Evolutionary conservation across 2,113 vertebrate genomes (phyloP), one percentile per base, ranked within the genome.

Genomic region (Neopipo cinnamomea): DNA sequence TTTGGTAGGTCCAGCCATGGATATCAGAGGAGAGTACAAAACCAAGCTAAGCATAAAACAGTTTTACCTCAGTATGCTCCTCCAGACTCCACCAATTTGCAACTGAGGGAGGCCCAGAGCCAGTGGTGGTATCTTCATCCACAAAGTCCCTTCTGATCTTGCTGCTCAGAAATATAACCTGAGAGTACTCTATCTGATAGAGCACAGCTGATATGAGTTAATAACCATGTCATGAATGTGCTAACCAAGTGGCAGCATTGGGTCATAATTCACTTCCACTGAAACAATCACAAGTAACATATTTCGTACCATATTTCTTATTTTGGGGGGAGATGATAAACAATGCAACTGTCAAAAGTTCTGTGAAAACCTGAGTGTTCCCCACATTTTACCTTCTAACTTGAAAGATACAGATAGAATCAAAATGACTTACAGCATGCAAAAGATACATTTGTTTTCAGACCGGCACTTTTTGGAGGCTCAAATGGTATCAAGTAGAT

Each of bases 271-370:
- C 62, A 62, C n/a, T 53, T 73, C 44, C 39, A 39, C 46, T 73
- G 44, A 42, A 72, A 89, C 71, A 63, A 70, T 82, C 37, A 18
- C 21, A 35, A 35, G 71, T 49, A 46, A 49, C 21, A n/a, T n/a
- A n/a, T n/a, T n/a, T n/a, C 0, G 0, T 24, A 53, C 39, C 1
- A 0, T 56, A 65, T 53, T 58, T 91, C 49, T 75, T 83, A 9
- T 23, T 95, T 70, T 0, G 2, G 28, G 28, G 16, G 61, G 27
- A 52, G 50, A 73, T 80, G 68, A 82, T 23, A 59, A 95, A 49
- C 22, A 62, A 47, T 4, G 2, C 3, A 11, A 70, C 10, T 68
- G 37, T 27, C 23, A 75, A 52, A 86, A 4, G 6, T 42, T 71
- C 8, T 0, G 0, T 37, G 55, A 66, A 83, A 79, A 65, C 50